These are phyloP conservation scores for Agonopterix subpropinquella DNA, from an alignment of 2,888 invertebrate genomes.

Conservation along the genomic window DNA sequence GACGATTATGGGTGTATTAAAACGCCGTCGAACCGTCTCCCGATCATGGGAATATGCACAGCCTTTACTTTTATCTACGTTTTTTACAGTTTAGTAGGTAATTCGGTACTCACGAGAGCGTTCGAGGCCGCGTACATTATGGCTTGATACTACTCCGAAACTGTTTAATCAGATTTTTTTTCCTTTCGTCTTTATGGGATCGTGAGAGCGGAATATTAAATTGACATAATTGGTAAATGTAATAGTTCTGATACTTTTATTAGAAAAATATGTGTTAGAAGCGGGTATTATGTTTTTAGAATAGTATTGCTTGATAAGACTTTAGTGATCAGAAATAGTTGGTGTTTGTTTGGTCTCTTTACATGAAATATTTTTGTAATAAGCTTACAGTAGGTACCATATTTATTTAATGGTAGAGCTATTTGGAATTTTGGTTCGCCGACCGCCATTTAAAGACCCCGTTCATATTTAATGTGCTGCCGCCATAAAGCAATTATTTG, in stretches of 20 bases:
- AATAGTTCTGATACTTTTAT: too few species aligned
- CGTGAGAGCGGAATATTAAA: constrained; percentile 32
- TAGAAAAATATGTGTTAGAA: too few species aligned
- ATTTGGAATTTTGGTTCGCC: neutral
- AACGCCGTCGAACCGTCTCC: constrained; percentile 58
- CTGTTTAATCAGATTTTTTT: constrained; percentile 35
- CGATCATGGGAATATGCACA: constrained; percentile 66
- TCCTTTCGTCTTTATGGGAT: constrained; percentile 15
- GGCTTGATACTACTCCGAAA: constrained; percentile 40
- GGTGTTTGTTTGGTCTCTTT: too few species aligned
- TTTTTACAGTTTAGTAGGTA: constrained; percentile 68
- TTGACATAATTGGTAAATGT: neutral
- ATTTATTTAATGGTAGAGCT: neutral
- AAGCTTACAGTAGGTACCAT: neutral
- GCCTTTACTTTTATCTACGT: constrained; percentile 55
- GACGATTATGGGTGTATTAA: constrained; percentile 70
- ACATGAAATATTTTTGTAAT: neutral
- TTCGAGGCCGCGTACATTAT: constrained; percentile 46
- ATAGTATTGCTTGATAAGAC: too few species aligned
- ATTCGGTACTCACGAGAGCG: constrained; percentile 57
- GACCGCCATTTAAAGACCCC: neutral
- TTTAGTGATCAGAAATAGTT: too few species aligned
- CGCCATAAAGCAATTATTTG: neutral
- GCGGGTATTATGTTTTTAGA: too few species aligned
- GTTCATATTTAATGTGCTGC: neutral